Percentiles rank a stretch among this genome's conserved stretches.
Conservation (phyloP, 2,113 vertebrate genomes). For the Lepisosteus oculatus region DNA sequence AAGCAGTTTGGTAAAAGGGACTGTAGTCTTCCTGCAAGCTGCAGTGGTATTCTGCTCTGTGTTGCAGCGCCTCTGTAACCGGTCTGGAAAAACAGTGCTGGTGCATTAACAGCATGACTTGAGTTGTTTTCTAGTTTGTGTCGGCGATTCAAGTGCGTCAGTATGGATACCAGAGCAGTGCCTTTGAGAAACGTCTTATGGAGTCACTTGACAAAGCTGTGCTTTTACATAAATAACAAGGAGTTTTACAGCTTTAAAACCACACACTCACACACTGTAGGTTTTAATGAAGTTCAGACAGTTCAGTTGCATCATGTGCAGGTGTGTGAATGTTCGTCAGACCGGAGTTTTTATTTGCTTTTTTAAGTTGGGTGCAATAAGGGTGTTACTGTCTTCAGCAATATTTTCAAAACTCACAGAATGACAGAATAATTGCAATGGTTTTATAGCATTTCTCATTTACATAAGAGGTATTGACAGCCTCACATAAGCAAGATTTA, state of each 20-base stretch:
- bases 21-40: constrained; percentile 7
- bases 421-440: constrained; percentile 55
- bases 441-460: constrained; percentile 56
- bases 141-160: constrained; percentile 55
- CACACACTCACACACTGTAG: constrained; percentile 19
- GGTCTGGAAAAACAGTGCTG: constrained; percentile 49
- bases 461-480: constrained; percentile 61
- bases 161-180: constrained; percentile 46
- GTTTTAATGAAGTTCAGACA: constrained; percentile 53
- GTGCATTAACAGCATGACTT: constrained; percentile 36
- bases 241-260: constrained; percentile 39
- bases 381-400: constrained; percentile 51
- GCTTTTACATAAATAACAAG: constrained; percentile 51
- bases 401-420: constrained; percentile 33
- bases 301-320: constrained; percentile 55
- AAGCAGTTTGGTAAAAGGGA: neutral
- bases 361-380: constrained; percentile 55
- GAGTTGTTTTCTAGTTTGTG: constrained; percentile 55
- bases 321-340: constrained; percentile 68
- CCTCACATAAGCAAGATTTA: constrained; percentile 55
- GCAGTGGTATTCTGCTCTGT: constrained; percentile 10
- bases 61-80: constrained; percentile 7
- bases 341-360: constrained; percentile 53
- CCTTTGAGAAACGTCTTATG: constrained; percentile 51
- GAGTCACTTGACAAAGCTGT: constrained; percentile 52